phyloP scores from a whole-genome alignment of 2,797 vertebrate genomes.

The Chaetodon trifasciatus region DNA sequence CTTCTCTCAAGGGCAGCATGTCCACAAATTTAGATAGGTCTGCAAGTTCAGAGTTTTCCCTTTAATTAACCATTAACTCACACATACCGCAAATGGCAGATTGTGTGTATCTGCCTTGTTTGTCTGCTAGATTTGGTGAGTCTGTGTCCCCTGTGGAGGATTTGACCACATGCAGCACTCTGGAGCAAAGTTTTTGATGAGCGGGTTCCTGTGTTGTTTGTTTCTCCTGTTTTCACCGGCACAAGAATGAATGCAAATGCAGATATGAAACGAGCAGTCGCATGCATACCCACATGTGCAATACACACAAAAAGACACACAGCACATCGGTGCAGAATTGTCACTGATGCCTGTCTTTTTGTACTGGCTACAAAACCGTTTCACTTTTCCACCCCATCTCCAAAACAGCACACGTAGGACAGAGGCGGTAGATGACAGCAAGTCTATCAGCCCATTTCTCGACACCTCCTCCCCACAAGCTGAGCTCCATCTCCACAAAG shows the following conservation, averaged over 20 bases:
- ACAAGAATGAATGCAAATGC: background rate
- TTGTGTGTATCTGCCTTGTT: background rate
- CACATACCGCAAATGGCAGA: background rate
- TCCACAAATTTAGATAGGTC: constrained; percentile 25
- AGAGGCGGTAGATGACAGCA: constrained; percentile 9
- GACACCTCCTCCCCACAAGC: constrained; percentile 10
- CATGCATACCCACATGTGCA: background rate
- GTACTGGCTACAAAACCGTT: background rate
- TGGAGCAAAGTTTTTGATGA: background rate
- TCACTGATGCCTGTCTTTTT: background rate
- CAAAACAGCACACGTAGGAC: constrained; percentile 2
- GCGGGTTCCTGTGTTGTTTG: background rate
- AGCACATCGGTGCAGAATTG: background rate
- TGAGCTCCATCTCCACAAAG: background rate
- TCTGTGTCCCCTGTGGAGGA: background rate
- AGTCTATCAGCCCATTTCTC: constrained; percentile 14
- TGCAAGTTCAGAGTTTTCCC: background rate
- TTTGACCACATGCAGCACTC: background rate
- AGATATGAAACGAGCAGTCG: background rate
- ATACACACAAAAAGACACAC: background rate
- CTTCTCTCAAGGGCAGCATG: constrained; percentile 37
- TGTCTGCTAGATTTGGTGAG: background rate
- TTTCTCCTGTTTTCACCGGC: background rate
- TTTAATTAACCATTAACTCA: constrained; percentile 10
- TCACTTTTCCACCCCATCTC: background rate